Base-by-base conservation (phyloP, 2,888 invertebrate genomes). In the Antitype chi region DNA sequence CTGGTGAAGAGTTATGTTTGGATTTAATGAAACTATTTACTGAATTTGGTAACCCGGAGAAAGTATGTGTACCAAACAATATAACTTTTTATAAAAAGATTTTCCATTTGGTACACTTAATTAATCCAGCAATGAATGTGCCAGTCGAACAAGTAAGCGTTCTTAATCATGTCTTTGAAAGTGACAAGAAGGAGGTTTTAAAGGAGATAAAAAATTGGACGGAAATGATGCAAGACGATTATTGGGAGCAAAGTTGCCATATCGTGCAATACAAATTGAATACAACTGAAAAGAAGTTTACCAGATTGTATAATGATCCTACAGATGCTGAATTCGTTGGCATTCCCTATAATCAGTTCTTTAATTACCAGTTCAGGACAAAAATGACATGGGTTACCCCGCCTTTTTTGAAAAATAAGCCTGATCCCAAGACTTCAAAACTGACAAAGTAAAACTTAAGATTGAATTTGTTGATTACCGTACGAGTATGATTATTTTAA, bases 221-320 rank as follows among this genome's bases (percentile, higher is more conserved):
- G 28, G 8, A 55, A 0, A 38, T 23, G 17, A 72, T n/a, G 28
- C 9, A 43, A 0, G 81, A 59, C 6, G 1, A 0, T 0, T 62
- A 69, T 63, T 84, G 84, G 84, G 87, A 85, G 0, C 75, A 74
- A 1, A 55, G 81, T 43, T 87, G 85, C 49, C 81, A 60, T 53
- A 52, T 84, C 0, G 81, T 87, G 15, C 84, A 84, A 38, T 80
- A 85, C n/a, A 81, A 69, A 72, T n/a, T 84, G n/a, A 84, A 84
- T 38, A 87, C 73, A 17, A 69, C 73, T 3, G 7, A 53, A 47
- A 84, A 74, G 17, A 4, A 1, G 13, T 80, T 84, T 13, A 67
- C 32, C 0, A 67, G 67, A 23, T 43, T 87, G 7, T 66, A 9
- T 28, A 20, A 2, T 9, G 9, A 66, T 1, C 55, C 59, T 2